Conservation (phyloP, 1,140 invertebrate genomes). For the Condylostylus longicornis region DNA sequence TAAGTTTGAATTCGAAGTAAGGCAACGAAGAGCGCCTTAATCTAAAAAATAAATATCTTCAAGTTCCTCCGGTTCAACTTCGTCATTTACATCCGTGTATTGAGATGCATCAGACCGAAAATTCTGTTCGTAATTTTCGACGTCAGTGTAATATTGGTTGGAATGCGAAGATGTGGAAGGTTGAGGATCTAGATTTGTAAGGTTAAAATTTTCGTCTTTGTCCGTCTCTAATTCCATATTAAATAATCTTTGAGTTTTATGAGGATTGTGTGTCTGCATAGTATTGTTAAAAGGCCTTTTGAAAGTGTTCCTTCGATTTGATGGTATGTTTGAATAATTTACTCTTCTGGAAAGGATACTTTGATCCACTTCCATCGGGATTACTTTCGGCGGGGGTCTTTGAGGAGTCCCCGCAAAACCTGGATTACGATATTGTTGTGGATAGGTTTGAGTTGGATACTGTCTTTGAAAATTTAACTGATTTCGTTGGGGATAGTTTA, state of each 20-base stretch:
- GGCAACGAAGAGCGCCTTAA: constrained; percentile 12
- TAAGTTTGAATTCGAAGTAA: constrained; percentile 11
- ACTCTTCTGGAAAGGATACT: constrained; percentile 3
- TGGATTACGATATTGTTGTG: background rate
- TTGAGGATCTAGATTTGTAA: too few species aligned
- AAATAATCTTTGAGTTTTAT: background rate
- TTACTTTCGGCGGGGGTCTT: background rate
- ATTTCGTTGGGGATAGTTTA: background rate
- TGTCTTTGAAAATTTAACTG: constrained; percentile 1
- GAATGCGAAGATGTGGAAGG: too few species aligned
- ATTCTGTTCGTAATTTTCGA: background rate
- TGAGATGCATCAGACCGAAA: background rate
- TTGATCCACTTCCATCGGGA: constrained; percentile 8
- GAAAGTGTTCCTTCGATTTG: too few species aligned
- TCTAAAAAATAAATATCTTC: constrained; percentile 13
- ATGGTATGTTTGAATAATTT: constrained; percentile 8
- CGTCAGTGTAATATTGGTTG: background rate
- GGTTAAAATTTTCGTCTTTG: background rate
- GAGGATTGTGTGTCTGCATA: constrained; percentile 2
- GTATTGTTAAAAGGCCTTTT: background rate
- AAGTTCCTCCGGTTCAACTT: background rate
- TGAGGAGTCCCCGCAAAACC: background rate
- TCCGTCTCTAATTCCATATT: background rate
- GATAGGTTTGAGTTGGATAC: constrained; percentile 1
- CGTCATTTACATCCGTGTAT: background rate